These are phyloP conservation scores for Ictalurus furcatus DNA, from an alignment of 2,113 vertebrate genomes.

Conservation along the genomic window DNA sequence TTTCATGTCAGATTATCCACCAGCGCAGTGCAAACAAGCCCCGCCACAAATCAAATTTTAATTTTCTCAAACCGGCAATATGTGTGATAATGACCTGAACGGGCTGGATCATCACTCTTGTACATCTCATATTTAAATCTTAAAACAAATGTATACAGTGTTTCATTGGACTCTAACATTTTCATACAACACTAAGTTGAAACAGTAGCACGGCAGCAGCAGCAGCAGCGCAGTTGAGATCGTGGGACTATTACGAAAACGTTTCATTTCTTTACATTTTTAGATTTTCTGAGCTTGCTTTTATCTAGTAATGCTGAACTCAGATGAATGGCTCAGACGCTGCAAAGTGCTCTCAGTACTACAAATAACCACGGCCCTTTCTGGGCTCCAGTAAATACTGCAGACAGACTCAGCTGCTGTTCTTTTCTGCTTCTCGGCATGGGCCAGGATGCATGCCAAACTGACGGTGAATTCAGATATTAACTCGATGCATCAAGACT, in stretches of 20 bases:
- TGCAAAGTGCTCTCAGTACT: neutral
- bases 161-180: neutral
- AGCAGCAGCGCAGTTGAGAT: neutral
- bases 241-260: neutral
- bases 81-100: conserved; percentile 58
- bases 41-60: conserved; percentile 62
- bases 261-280: neutral
- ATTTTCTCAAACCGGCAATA: conserved; percentile 51
- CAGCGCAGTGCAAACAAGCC: conserved; percentile 37
- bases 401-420: neutral
- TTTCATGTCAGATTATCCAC: conserved; percentile 52
- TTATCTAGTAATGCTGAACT: neutral
- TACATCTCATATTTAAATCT: conserved; percentile 52
- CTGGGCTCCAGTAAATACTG: conserved; percentile 8
- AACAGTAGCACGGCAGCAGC: neutral
- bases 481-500: conserved; percentile 3
- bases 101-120: conserved; percentile 56
- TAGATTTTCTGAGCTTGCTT: neutral
- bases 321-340: conserved; percentile 4
- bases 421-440: conserved; percentile 14
- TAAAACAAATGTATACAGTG: conserved; percentile 36
- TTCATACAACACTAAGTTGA: neutral
- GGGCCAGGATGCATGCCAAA: neutral
- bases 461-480: neutral
- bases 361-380: neutral